Base-by-base conservation (phyloP, 2,888 invertebrate genomes). In the Acrobasis suavella region DNA sequence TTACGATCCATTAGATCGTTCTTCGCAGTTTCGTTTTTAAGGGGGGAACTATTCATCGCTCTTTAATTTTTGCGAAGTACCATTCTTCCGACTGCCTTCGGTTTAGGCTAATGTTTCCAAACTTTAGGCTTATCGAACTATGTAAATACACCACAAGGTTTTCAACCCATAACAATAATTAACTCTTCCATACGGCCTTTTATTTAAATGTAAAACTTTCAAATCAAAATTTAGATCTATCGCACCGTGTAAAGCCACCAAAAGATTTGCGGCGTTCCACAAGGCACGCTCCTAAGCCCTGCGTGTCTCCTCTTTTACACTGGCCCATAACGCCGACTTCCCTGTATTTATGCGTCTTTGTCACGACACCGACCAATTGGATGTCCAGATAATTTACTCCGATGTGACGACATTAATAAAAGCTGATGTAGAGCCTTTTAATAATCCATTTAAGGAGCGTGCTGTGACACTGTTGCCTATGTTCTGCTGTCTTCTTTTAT, bases 341-440 rank as follows among this genome's bases (percentile, higher is more conserved):
- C 80, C 78, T 66, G 75, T 87, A 87, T 90, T 91, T 90, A 90
- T 88, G 84, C 76, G 72, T 74, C 77, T 81, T 90, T 86, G 89
- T 90, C 91, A 92, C 91, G 91, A 83, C 76, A 92, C 81, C 81
- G 79, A 69, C 85, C 87, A 86, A 88, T 90, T 85, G 86, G 88
- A 87, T 84, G 86, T 86, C 86, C 82, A 78, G 82, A 86, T 90
- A 89, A 90, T 89, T 89, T 89, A 91, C 85, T 73, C 72, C 82
- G 81, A 87, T 83, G 85, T 86, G 85, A 85, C 82, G 83, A 84
- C 83, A 83, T 85, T 84, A 84, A 82, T 76, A 76, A 76, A 72
- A 71, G 66, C 64, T 85, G 81, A 86, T 83, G 73, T 78, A 85
- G 75, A 70, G 77, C 78, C 79, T 82, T 86, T 86, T 85, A 85